Percentiles rank a stretch among this genome's conserved stretches.
Evolutionary conservation across 2,797 vertebrate genomes (phyloP).

Genomic region (Chelmon rostratus): DNA sequence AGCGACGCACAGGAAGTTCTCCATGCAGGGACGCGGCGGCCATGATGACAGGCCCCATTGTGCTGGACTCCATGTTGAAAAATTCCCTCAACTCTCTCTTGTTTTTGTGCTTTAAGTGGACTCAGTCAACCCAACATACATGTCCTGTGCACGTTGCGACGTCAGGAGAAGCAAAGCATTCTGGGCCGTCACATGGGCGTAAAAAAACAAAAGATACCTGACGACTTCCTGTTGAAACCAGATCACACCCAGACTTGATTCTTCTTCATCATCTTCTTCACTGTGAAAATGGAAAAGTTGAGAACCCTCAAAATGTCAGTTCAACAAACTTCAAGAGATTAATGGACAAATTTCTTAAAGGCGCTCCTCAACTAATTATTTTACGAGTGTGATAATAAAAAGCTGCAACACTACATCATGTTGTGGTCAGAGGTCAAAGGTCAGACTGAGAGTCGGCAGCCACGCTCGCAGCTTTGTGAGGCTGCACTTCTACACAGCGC

Average conservation of each 20-base stretch:
- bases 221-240: not conserved
- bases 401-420: too few species aligned
- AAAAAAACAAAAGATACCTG: not conserved
- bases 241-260: too few species aligned
- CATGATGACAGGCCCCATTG: constrained; percentile 59
- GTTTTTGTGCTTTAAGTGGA: constrained; percentile 24
- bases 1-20: constrained; percentile 42
- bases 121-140: not conserved
- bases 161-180: not conserved
- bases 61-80: constrained; percentile 37
- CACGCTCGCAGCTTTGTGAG: too few species aligned
- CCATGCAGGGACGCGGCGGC: constrained; percentile 6
- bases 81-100: constrained; percentile 27
- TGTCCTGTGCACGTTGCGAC: constrained; percentile 8
- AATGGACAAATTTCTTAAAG: too few species aligned
- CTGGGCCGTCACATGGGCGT: not conserved
- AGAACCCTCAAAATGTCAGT: not conserved
- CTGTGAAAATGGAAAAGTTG: not conserved
- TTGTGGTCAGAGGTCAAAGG: too few species aligned
- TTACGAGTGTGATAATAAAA: too few species aligned
- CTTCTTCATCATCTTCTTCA: not conserved
- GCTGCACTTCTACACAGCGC: too few species aligned
- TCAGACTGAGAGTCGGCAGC: too few species aligned
- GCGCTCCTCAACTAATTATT: too few species aligned
- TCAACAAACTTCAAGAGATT: not conserved